A percentile compares a stretch with the other conserved stretches of the same genome.
These are phyloP conservation scores for Notodonta ziczac DNA, from an alignment of 2,888 invertebrate species.

Conservation along the genomic window DNA sequence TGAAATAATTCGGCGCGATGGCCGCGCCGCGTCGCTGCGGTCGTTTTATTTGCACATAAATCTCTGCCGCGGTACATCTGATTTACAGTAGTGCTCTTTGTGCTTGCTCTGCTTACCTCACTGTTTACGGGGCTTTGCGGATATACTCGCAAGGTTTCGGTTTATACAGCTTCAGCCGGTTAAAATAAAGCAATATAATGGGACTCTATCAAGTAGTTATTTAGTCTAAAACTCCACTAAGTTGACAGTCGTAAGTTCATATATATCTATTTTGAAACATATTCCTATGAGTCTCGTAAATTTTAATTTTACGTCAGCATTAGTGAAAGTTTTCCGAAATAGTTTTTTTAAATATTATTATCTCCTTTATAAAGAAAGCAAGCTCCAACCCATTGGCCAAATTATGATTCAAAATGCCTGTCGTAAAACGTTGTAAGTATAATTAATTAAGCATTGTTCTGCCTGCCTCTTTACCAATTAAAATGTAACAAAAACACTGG, in stretches of 20 bases:
- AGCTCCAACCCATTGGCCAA: too few species aligned
- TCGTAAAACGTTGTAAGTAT: neutral
- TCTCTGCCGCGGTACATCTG: constrained; percentile 67
- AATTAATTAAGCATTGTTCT: constrained; percentile 3
- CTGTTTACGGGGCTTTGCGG: constrained; percentile 59
- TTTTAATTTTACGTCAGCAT: too few species aligned
- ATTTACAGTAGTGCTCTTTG: constrained; percentile 72
- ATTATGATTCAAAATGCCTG: too few species aligned
- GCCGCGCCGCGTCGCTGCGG: constrained; percentile 57
- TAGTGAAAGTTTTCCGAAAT: too few species aligned
- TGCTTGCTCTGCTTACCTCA: constrained; percentile 58
- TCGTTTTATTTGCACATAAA: constrained; percentile 74
- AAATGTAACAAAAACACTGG: neutral
- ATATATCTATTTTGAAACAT: too few species aligned
- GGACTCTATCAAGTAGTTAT: too few species aligned
- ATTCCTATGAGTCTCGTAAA: too few species aligned
- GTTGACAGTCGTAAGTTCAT: too few species aligned
- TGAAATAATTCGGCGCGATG: constrained; percentile 72
- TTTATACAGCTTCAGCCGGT: constrained; percentile 46
- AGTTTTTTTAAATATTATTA: too few species aligned
- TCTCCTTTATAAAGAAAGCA: too few species aligned
- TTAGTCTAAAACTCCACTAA: too few species aligned
- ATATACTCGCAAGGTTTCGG: constrained; percentile 49
- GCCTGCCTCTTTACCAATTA: neutral
- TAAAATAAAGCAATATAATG: constrained; percentile 11